Evolutionary conservation across 2,797 vertebrate genomes (phyloP).

Genomic region (Capromys pilorides): DNA sequence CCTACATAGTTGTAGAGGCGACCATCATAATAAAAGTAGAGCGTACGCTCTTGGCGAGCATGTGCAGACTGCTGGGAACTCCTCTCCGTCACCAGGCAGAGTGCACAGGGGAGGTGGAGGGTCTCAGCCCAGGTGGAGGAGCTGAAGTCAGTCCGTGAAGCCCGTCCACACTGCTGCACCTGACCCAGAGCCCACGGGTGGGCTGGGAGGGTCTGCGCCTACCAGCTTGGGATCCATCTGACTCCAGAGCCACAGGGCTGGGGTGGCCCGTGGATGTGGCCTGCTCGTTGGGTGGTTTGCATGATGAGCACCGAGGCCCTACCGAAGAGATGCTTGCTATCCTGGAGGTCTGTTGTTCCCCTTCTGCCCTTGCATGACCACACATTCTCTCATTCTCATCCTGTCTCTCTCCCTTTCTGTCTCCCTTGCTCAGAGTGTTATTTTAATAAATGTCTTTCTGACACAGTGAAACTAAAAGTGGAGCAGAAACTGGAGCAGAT

Average conservation of each 20-base stretch:
- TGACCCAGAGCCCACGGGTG: neutral
- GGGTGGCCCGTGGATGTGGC: neutral
- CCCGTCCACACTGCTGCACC: neutral
- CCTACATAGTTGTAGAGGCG: neutral
- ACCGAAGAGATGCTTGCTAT: neutral
- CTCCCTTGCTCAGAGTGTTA: conserved; percentile 28
- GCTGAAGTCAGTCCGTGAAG: neutral
- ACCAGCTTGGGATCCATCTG: neutral
- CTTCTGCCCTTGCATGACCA: neutral
- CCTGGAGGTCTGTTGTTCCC: neutral
- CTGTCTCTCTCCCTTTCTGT: conserved; percentile 51
- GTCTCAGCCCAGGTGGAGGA: neutral
- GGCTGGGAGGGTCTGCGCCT: neutral
- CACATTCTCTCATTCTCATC: neutral
- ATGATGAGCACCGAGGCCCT: neutral
- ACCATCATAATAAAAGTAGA: neutral
- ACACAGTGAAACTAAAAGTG: conserved; percentile 93
- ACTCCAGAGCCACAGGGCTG: neutral
- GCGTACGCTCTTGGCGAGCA: neutral
- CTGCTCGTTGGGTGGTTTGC: neutral
- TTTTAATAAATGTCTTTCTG: conserved; percentile 74
- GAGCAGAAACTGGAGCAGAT: conserved; percentile 97
- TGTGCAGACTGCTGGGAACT: neutral
- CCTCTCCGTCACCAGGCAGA: neutral
- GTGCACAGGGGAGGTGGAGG: no score